A percentile compares a stretch with the other conserved stretches of the same genome.
phyloP scores from a whole-genome alignment of 2,797 vertebrate genomes.

The Cheirogaleus major region DNA sequence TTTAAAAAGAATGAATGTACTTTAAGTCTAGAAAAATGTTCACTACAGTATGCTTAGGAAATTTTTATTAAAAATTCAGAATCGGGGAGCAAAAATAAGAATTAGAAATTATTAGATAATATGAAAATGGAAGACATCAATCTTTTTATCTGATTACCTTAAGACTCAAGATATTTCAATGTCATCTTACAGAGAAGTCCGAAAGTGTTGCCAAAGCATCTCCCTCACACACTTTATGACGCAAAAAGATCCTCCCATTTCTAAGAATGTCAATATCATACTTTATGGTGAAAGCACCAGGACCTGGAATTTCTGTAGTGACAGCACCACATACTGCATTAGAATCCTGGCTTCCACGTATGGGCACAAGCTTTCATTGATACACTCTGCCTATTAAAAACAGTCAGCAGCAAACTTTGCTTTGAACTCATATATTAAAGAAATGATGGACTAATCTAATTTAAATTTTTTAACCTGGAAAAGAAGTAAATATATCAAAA shows the following conservation, averaged over 20 bases:
- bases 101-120: neutral
- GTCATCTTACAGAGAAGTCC: neutral
- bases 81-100: neutral
- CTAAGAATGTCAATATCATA: neutral
- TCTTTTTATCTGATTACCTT: neutral
- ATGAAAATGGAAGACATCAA: slow-evolving; percentile 8
- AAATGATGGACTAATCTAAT: neutral
- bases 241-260: neutral
- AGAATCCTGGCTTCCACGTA: neutral
- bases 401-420: neutral
- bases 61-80: neutral
- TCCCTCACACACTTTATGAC: neutral
- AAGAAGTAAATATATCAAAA: neutral
- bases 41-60: neutral
- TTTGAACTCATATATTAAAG: neutral
- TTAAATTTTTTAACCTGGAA: neutral
- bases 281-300: neutral
- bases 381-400: neutral
- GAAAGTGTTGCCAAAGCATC: neutral
- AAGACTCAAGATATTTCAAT: neutral
- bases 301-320: neutral
- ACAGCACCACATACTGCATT: rapidly evolving
- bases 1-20: slow-evolving; percentile 10
- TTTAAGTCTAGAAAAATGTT: slow-evolving; percentile 50
- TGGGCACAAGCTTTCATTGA: neutral